Percentiles rank a stretch among this genome's conserved stretches.
phyloP scores from a whole-genome alignment of 2,888 invertebrate species.

The Aromia moschata region DNA sequence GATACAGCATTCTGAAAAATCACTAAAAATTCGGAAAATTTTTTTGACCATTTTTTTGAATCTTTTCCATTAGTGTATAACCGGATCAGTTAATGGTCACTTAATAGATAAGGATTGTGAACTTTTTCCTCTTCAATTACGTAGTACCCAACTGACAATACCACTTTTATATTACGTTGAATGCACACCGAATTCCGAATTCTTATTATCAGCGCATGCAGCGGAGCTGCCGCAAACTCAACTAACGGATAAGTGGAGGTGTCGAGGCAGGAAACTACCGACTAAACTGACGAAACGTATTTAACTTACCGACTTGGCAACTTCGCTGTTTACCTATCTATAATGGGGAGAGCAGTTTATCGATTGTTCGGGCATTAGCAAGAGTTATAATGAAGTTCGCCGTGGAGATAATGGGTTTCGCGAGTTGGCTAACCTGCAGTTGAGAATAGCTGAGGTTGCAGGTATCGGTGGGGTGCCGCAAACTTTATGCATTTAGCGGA shows the following conservation, averaged over 20 bases:
- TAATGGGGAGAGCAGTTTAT: constrained; percentile 3
- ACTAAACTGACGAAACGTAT: constrained; percentile 1
- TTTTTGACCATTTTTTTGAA: no score
- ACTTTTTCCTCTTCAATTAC: no score
- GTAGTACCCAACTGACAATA: no score
- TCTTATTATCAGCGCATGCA: constrained; percentile 6
- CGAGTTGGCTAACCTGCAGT: background rate
- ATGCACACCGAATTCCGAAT: no score
- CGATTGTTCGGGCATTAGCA: background rate
- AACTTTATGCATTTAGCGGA: no score
- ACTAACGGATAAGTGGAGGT: constrained; percentile 1
- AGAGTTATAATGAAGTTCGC: constrained; percentile 2
- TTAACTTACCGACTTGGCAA: constrained; percentile 2
- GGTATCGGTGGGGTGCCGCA: no score
- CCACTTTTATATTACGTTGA: no score
- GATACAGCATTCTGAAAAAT: no score
- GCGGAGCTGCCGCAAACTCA: background rate
- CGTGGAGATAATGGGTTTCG: background rate
- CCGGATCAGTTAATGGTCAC: no score
- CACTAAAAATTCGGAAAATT: no score
- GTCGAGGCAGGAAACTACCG: background rate
- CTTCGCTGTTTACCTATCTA: constrained; percentile 6
- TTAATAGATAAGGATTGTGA: no score
- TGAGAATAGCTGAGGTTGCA: background rate
- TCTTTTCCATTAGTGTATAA: no score